Percentiles rank a stretch among this genome's conserved stretches.
phyloP scores from a whole-genome alignment of 2,113 vertebrate species.

The Oncorhynchus clarkii region DNA sequence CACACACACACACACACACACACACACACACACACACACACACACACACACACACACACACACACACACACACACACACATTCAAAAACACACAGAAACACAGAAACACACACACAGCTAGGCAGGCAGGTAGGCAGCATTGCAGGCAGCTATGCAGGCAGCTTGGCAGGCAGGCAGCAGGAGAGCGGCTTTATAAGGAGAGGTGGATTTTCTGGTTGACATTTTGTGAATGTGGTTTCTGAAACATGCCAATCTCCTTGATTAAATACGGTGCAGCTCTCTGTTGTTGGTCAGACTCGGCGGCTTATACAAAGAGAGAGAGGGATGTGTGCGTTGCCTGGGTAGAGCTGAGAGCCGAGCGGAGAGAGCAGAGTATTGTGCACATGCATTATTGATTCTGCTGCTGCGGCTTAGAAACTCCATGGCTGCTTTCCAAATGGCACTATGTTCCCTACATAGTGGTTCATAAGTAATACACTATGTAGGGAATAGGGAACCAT shows the following conservation, averaged over 20 bases:
- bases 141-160: conserved; percentile 24
- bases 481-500: too few relatives aligned
- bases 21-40: too few relatives aligned
- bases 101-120: too few relatives aligned
- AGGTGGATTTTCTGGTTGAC: conserved; percentile 56
- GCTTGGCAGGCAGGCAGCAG: conserved; percentile 28
- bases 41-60: too few relatives aligned
- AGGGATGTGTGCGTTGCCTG: too few relatives aligned
- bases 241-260: conserved; percentile 67
- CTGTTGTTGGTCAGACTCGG: conserved; percentile 39
- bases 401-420: conserved; percentile 16
- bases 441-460: too few relatives aligned
- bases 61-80: too few relatives aligned
- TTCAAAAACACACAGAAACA: too few relatives aligned
- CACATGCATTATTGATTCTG: conserved; percentile 56
- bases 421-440: too few relatives aligned
- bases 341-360: neutral
- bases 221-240: conserved; percentile 59
- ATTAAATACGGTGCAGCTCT: conserved; percentile 55
- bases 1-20: too few relatives aligned
- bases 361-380: conserved; percentile 1
- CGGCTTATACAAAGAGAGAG: conserved; percentile 40
- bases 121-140: neutral
- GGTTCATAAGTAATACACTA: too few relatives aligned
- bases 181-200: conserved; percentile 38